phyloP scores from a whole-genome alignment of 2,113 vertebrate genomes.

The Tachysurus vachellii region DNA sequence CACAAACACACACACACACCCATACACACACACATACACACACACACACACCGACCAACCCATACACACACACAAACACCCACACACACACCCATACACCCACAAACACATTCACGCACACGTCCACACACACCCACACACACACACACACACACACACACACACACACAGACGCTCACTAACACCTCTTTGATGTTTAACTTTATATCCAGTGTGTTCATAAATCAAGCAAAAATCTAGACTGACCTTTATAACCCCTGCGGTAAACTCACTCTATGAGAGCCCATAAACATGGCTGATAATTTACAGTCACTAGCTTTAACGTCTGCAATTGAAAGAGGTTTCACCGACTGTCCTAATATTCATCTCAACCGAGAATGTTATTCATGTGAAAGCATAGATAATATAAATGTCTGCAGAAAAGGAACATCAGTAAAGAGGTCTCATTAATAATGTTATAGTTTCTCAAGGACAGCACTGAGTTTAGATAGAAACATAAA shows the following conservation, averaged over 20 bases:
- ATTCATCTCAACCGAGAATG: neutral
- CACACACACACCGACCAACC: neutral
- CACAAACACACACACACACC: neutral
- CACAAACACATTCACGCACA: no score
- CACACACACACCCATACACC: neutral
- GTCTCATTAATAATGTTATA: neutral
- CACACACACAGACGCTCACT: neutral
- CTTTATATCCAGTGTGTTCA: slow-evolving; percentile 50
- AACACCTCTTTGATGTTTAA: slow-evolving; percentile 38
- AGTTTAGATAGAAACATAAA: slow-evolving; percentile 1
- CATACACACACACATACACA: neutral
- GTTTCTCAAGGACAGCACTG: neutral
- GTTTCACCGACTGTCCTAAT: slow-evolving; percentile 6
- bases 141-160: neutral
- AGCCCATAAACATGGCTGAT: slow-evolving; percentile 46
- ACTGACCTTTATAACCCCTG: slow-evolving; percentile 30
- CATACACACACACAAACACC: neutral
- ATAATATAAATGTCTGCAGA: neutral
- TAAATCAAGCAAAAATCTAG: slow-evolving; percentile 54
- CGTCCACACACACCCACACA: no score
- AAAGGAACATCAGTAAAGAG: neutral
- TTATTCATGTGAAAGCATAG: neutral
- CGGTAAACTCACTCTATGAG: slow-evolving; percentile 42
- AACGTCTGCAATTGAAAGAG: neutral
- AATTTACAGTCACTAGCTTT: slow-evolving; percentile 42